Evolutionary conservation across 2,888 invertebrate genomes (phyloP), one percentile per base, ranked within the genome.

Genomic region (Drosophila leonis): DNA sequence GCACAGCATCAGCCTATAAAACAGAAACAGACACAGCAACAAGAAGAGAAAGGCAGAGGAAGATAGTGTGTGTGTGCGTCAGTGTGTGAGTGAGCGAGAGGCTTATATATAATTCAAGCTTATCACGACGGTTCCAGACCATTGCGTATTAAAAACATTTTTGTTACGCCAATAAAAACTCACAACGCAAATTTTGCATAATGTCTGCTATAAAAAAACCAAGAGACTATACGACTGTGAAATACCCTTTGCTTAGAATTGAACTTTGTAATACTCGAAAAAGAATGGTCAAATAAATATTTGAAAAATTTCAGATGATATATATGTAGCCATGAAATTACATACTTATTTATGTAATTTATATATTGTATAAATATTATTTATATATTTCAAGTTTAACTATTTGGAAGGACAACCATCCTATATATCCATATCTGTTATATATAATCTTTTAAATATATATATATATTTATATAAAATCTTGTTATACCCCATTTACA

Each of bases 141-240:
- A 87, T 87, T 87, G 86, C 88, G 86, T 88, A 88, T 86, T 86
- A 87, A 87, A 88, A 88, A 86, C 88, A 88, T 87, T 87, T 87
- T 82, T 83, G 86, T 84, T 78, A 79, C 81, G 88, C 88, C 88
- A 87, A 87, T 87, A 87, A 87, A 86, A 88, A 82, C 77, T 80
- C 72, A 61, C 60, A 73, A 59, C 60, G 65, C 65, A 75, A 83
- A 77, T 87, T 86, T 87, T 86, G 87, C 86, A 86, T 86, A 86
- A 86, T 87, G 75, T 85, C 71, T 72, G 80, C 64, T 63, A 75
- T 83, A 66, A 63, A 62, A 64, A 61, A 9, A 0, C 13, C 8
- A 44, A 13, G 15, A 6, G n/a, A 2, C n/a, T 5, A n/a, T 2
- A 4, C 52, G 52, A 37, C 52, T 37, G 0, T 2, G 15, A 27